Percentiles rank a stretch among this genome's conserved stretches.
Evolutionary conservation across 64 coral and sea anemone species (phyloP).

Genomic region (Montipora foliosa): DNA sequence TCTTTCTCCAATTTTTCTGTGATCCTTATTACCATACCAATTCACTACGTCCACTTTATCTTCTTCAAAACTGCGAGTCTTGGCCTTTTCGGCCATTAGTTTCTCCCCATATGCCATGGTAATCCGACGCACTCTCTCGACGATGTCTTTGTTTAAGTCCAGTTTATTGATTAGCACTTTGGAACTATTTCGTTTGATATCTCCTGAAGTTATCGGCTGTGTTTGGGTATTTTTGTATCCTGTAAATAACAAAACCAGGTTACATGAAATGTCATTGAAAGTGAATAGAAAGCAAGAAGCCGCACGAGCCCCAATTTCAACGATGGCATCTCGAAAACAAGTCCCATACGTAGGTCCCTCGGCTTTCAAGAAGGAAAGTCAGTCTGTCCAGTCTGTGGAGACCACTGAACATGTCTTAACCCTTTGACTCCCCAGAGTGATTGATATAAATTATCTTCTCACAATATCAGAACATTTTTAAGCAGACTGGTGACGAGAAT

Average conservation of each 20-base stretch:
- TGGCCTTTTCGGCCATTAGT: background rate
- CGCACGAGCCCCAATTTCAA: too few relatives aligned
- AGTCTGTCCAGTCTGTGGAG: too few relatives aligned
- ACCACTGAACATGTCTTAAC: too few relatives aligned
- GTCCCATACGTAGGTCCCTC: too few relatives aligned
- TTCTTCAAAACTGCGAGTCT: background rate
- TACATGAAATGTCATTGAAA: background rate
- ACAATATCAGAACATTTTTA: too few relatives aligned
- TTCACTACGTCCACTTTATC: background rate
- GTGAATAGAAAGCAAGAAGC: background rate
- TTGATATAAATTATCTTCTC: too few relatives aligned
- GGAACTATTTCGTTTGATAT: slow-evolving; percentile 1
- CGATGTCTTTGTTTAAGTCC: background rate
- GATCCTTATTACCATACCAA: background rate
- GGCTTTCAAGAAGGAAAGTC: too few relatives aligned
- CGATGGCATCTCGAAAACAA: too few relatives aligned
- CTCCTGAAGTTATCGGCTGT: background rate
- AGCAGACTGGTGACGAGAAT: too few relatives aligned
- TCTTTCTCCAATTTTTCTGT: background rate
- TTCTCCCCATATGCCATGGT: background rate
- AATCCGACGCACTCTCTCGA: slow-evolving; percentile 12
- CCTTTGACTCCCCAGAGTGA: too few relatives aligned
- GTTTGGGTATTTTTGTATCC: background rate
- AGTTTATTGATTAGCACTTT: slow-evolving; percentile 13
- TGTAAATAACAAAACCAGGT: background rate